Evolutionary conservation across 1,140 invertebrate species (phyloP).

Genomic region (Anagrus nilaparvatae): DNA sequence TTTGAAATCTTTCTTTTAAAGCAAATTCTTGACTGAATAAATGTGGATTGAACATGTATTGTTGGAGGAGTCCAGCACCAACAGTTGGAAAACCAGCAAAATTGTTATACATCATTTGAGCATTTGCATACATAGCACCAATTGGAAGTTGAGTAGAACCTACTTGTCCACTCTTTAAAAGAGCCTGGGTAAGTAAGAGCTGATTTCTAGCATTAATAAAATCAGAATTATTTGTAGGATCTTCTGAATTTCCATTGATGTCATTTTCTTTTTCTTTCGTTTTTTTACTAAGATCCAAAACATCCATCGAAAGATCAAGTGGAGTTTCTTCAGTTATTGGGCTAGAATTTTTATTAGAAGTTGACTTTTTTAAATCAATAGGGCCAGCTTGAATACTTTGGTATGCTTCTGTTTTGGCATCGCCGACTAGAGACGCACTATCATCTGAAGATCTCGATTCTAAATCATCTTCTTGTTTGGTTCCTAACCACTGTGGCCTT

Average conservation of each 20-base stretch:
- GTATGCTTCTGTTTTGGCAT: conserved; percentile 33
- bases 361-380: conserved; percentile 27
- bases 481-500: conserved; percentile 13
- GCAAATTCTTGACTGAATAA: conserved; percentile 48
- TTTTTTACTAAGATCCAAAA: conserved; percentile 81
- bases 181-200: conserved; percentile 46
- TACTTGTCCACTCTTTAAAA: conserved; percentile 46
- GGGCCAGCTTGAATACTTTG: conserved; percentile 38
- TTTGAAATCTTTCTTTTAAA: conserved; percentile 55
- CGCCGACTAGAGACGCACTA: conserved; percentile 38
- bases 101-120: conserved; percentile 38
- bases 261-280: conserved; percentile 25
- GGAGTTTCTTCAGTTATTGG: conserved; percentile 48
- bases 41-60: conserved; percentile 44
- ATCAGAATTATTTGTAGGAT: conserved; percentile 20
- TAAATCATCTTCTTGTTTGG: conserved; percentile 25
- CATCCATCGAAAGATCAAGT: conserved; percentile 69
- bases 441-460: conserved; percentile 32
- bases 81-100: conserved; percentile 39
- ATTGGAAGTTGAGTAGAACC: conserved; percentile 28
- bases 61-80: conserved; percentile 39
- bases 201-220: conserved; percentile 41
- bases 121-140: conserved; percentile 45
- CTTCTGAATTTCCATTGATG: conserved; percentile 15
- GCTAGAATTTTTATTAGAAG: too few relatives aligned